Evolutionary conservation across 2,113 vertebrate genomes (phyloP).

Genomic region (Chaetops frenatus): DNA sequence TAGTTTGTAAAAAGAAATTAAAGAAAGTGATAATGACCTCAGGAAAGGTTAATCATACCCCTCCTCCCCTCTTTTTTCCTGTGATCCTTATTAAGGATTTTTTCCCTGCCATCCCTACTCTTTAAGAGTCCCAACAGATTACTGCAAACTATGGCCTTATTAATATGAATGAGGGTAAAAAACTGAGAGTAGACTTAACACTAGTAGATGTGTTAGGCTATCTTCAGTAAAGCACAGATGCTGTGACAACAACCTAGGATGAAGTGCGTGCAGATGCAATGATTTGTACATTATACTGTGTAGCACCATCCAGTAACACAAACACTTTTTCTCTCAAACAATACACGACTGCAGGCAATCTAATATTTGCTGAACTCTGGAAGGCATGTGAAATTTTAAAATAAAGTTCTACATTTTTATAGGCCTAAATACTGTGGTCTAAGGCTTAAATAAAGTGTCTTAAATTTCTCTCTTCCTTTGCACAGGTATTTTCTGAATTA

Average conservation of each 20-base stretch:
- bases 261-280: background rate
- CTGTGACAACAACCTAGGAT: background rate
- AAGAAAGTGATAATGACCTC: background rate
- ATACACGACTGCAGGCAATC: background rate
- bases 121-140: background rate
- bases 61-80: background rate
- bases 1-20: background rate
- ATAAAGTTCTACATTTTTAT: background rate
- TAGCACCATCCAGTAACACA: background rate
- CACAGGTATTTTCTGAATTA: background rate
- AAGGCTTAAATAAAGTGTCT: background rate
- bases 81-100: background rate
- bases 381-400: background rate
- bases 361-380: background rate
- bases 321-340: background rate
- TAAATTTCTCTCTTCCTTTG: background rate
- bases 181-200: background rate
- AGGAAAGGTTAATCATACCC: background rate
- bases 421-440: background rate
- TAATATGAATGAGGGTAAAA: background rate
- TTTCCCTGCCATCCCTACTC: background rate
- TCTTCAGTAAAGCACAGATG: background rate
- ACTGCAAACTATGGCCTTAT: background rate
- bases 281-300: background rate
- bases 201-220: background rate